Evolutionary conservation across 2,113 vertebrate genomes (phyloP).

Genomic region (Callaeas wilsoni): DNA sequence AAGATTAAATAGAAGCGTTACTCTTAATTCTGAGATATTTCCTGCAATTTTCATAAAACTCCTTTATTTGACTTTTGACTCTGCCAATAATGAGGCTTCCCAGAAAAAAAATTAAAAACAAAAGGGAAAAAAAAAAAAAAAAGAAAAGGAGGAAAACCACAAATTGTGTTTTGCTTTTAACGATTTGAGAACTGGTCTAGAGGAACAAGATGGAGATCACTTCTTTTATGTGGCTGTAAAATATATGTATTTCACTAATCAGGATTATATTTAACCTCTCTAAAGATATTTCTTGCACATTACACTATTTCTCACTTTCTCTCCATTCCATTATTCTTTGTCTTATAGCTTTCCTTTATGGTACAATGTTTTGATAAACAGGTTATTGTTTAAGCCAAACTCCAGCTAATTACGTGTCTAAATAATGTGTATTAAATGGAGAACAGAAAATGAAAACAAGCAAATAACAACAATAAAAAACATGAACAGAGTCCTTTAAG

Average conservation of each 20-base stretch:
- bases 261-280: neutral
- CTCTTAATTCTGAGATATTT: neutral
- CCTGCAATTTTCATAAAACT: neutral
- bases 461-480: neutral
- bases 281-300: neutral
- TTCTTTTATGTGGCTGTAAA: neutral
- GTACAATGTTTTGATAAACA: neutral
- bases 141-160: neutral
- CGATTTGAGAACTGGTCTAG: neutral
- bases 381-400: neutral
- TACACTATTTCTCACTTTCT: neutral
- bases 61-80: neutral
- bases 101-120: too few relatives aligned
- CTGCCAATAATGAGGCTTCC: neutral
- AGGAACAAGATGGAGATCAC: neutral
- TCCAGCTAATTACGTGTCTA: neutral
- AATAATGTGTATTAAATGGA: neutral
- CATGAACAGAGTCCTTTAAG: neutral
- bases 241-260: neutral
- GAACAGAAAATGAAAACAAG: neutral
- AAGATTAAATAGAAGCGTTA: neutral
- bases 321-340: neutral
- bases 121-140: fast-evolving
- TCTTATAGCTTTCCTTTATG: neutral
- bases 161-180: neutral